Percentiles rank a stretch among this genome's conserved stretches.
phyloP scores from a whole-genome alignment of 2,113 vertebrate genomes.

The Gopherus evgoodei region DNA sequence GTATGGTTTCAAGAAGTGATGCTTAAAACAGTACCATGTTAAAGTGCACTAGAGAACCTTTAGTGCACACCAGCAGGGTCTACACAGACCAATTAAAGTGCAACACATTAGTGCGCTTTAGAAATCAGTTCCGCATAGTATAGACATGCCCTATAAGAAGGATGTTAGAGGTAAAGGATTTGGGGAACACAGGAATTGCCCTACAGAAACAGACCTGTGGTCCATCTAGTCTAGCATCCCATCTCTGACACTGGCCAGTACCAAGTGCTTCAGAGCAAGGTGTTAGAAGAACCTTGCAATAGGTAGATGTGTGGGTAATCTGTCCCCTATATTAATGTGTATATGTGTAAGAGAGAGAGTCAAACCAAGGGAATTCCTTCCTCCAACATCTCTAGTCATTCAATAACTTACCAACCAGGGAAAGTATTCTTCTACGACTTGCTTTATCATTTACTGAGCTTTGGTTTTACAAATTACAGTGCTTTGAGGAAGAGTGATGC shows the following conservation, averaged over 20 bases:
- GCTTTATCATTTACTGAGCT: slow-evolving; percentile 62
- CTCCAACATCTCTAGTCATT: slow-evolving; percentile 25
- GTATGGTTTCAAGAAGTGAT: background rate
- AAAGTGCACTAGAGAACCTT: background rate
- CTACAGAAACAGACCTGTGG: background rate
- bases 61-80: background rate
- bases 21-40: background rate
- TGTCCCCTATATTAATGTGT: background rate
- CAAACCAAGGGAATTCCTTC: background rate
- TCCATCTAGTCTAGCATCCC: background rate
- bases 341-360: background rate
- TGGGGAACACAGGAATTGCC: background rate
- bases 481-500: slow-evolving; percentile 43
- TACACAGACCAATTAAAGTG: background rate
- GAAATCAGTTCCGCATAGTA: background rate
- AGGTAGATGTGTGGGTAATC: background rate
- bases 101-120: background rate
- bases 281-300: background rate
- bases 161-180: background rate
- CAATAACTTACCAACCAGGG: slow-evolving; percentile 2
- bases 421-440: slow-evolving; percentile 44
- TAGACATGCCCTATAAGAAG: background rate
- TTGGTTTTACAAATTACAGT: slow-evolving; percentile 55
- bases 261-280: background rate
- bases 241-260: background rate